phyloP scores from a whole-genome alignment of 2,797 vertebrate genomes.

The Novumbra hubbsi region DNA sequence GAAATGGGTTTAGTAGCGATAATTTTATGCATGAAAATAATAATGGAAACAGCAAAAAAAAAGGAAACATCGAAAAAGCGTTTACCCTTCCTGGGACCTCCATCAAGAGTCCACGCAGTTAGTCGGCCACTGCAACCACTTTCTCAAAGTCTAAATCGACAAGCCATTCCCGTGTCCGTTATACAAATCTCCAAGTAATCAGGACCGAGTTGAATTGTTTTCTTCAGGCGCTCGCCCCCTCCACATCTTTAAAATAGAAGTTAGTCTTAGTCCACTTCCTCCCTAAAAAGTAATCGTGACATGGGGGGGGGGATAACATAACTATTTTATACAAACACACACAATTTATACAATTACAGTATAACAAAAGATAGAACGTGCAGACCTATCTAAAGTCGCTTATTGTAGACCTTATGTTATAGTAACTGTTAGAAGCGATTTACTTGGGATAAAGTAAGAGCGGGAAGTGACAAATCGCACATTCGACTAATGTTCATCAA shows the following conservation, averaged over 20 bases:
- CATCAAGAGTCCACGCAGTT: neutral
- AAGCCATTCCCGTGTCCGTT: neutral
- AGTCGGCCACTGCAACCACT: too few species aligned
- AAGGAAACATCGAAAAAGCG: neutral
- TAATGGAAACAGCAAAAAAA: neutral
- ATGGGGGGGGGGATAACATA: too few species aligned
- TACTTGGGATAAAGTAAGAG: too few species aligned
- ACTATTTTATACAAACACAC: too few species aligned
- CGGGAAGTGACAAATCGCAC: too few species aligned
- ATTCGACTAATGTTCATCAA: too few species aligned
- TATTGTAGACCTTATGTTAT: too few species aligned
- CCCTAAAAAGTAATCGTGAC: conserved; percentile 24
- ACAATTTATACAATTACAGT: too few species aligned
- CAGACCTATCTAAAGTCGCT: too few species aligned
- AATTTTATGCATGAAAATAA: neutral
- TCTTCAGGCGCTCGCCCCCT: conserved; percentile 16
- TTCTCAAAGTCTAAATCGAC: neutral
- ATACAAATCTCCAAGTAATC: neutral
- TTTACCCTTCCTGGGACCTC: neutral
- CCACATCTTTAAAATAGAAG: conserved; percentile 44
- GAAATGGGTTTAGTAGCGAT: neutral
- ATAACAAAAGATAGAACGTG: too few species aligned
- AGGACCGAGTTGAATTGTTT: too few species aligned
- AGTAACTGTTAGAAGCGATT: too few species aligned
- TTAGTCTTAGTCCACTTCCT: conserved; percentile 55